Percentiles rank a stretch among this genome's conserved stretches.
Conservation (phyloP, 2,113 vertebrate genomes). For the Dasyornis broadbenti region DNA sequence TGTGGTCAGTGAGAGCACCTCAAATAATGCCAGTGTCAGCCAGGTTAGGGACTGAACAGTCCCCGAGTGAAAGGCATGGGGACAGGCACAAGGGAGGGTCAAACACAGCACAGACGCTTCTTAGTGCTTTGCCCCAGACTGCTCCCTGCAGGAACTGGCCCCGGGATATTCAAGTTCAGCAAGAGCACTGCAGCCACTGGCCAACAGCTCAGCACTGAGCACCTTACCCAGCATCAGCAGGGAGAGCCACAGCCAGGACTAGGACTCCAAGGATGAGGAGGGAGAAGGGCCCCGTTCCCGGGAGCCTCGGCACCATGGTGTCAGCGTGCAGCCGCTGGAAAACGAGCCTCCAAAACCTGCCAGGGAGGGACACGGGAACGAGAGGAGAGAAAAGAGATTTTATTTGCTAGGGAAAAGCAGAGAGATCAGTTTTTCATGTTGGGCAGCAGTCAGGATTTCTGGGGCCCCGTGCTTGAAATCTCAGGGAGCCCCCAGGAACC, state of each 20-base stretch:
- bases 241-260: constrained; percentile 42
- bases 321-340: neutral
- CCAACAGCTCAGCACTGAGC: constrained; percentile 39
- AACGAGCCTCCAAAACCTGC: constrained; percentile 25
- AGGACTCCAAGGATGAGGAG: constrained; percentile 44
- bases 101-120: neutral
- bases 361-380: neutral
- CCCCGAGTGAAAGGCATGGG: neutral
- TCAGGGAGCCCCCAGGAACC: neutral
- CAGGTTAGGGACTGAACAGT: neutral
- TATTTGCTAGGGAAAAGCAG: neutral
- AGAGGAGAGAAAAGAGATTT: neutral
- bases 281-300: neutral
- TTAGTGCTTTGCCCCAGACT: neutral
- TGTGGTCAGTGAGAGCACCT: neutral
- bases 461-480: neutral
- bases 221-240: constrained; percentile 69
- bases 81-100: neutral
- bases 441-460: neutral
- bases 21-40: neutral
- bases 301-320: constrained; percentile 53
- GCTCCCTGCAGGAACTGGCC: neutral
- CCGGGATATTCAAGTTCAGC: neutral
- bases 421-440: neutral
- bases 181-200: neutral